Base-by-base conservation (phyloP, 2,797 vertebrate genomes). In the Margarornis squamiger region DNA sequence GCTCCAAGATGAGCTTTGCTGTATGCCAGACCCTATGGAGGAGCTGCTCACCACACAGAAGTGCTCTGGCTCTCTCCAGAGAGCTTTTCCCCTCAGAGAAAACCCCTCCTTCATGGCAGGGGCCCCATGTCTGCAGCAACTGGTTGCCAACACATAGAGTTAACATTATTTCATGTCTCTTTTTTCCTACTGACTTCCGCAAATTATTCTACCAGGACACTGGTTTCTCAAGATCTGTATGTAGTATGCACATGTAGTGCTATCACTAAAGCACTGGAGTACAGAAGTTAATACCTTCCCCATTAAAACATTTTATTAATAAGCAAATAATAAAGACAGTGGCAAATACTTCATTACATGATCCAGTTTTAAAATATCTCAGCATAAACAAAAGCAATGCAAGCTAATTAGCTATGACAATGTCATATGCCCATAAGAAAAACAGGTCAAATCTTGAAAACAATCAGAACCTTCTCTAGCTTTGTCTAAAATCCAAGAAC, bases 221-320 rank as follows among this genome's bases (percentile, higher is more conserved):
- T 66, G 58, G 23, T 70, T 91, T 71, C 82, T 59, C 34, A 85
- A 78, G 43, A 66, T 2, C 2, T 12, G 24, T 8, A 66, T 48
- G 12, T 27, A 48, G 18, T 66, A 48, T 27, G 43, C 26, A 36
- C 34, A 81, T 16, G 12, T 41, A 68, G 66, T 30, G 29, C 10
- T 72, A 32, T 23, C 57, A 83, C 62, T 49, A 61, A 26, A 90
- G 20, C 22, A 91, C 32, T 23, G 27, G 29, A 76, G 26, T 30
- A 74, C 21, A 67, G 32, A 85, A 70, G 14, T 86, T 76, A 86
- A 58, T 16, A 52, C 5, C 11, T 79, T 93, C 30, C 29, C 93
- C 83, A 94, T 92, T 93, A 91, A 79, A 93, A 87, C 51, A 77
- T 41, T 96, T 97, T 97, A 97, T 97, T 96, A 58, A 65, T 43